Base-by-base conservation (phyloP, 2,888 invertebrate genomes). In the Atherix ibis region DNA sequence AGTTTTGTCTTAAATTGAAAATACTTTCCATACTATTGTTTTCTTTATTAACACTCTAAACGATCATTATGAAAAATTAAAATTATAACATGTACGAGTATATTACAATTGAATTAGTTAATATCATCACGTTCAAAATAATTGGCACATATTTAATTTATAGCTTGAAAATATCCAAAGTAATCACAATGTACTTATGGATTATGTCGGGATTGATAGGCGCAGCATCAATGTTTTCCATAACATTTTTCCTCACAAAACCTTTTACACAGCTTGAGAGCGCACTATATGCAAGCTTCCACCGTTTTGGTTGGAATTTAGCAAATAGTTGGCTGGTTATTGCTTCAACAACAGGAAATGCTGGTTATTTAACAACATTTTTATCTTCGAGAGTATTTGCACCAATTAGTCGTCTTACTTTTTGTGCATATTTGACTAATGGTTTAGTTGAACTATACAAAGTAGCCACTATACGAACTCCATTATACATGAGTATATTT, bases 401-500 rank as follows among this genome's bases (percentile, higher is more conserved):
- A 18, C 76, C 77, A 0, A 58, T 79, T 13, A 73, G 76, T 41
- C 65, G 77, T 44, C 55, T 81, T 36, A 77, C 78, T 0, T 80
- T 76, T 51, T 75, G 76, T 44, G 76, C 77, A 2, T 80, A 79
- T 52, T 63, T 80, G 32, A 69, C 75, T 18, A 79, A 80, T 50
- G 79, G 79, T 3, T 59, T 78, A 15, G 66, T 80, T 0, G 77
- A 76, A 50, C 53, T 79, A 38, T 73, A 76, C 53, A 68, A 68
- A 44, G 63, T 69, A 4, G 72, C 75, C 2, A 70, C 69, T 31
- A 45, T 71, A 27, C 60, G 76, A 47, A 65, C 68, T 51, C 71
- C 75, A 2, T 54, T 67, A 28, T 69, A 72, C 47, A 64, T 77
- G 46, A 72, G 69, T 29, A 66, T 67, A 48, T 67, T 70, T 42